Base-by-base conservation (phyloP, 2,797 vertebrate species). In the Octomys mimax region DNA sequence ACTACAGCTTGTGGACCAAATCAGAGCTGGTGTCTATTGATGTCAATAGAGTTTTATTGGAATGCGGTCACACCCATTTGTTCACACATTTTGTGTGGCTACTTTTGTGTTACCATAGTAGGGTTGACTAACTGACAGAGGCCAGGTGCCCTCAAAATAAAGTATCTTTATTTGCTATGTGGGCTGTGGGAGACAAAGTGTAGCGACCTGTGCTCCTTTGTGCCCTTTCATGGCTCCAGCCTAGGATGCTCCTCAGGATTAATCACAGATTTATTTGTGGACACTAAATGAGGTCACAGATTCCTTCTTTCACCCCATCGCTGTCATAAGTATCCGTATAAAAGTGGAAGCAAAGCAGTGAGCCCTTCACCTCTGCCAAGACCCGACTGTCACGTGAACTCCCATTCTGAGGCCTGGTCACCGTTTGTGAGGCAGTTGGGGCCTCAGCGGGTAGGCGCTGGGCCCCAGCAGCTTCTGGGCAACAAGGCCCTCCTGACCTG, bases 401-500 rank as follows among this genome's bases (percentile, higher is more conserved):
- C 77, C 77, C 9, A 21, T 6, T 42, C 18, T 46, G 85, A 90
- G 62, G 64, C 9, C 54, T 19, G 16, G 77, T 68, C 66, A n/a
- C 66, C 2, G 2, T 6, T 68, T 16, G 16, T 2, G 14, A 64
- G 24, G 22, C 0, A 14, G 11, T 2, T 13, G 33, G 84, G 24
- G 6, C 42, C 6, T 12, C 1, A 19, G 49, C 33, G 18, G 49
- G 26, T 9, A 4, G 68, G 3, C 13, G 3, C 19, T 33, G 13
- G 2, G 4, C 54, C 77, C 31, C 2, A 1, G 22, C 0, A 26
- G 54, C 39, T 13, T 26, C 9, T 12, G 57, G 46, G 26, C 62
- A 57, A 0, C 31, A 54, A 24, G 18, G 5, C 28, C 16, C 5
- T 7, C 10, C 0, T 33, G 7, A 19, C 52, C 42, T 10, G 0